Base-by-base conservation (phyloP, 2,797 vertebrate genomes). In the Cottoperca gobio region DNA sequence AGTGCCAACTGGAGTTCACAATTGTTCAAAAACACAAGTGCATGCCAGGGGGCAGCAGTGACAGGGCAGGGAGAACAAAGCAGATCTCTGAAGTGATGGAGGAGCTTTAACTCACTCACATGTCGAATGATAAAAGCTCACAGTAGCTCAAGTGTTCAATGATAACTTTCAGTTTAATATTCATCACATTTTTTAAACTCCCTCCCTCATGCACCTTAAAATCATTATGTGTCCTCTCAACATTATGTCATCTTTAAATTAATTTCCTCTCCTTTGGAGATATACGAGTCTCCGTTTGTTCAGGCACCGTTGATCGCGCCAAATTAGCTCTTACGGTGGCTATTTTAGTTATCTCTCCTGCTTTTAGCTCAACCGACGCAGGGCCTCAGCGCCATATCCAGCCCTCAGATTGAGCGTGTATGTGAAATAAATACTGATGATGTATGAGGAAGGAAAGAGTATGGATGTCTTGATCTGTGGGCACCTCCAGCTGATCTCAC, bases 321-420 rank as follows among this genome's bases (percentile, higher is more conserved):
- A 77, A 88, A 89, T 89, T 55, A 87, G 71, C 85, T 83, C 70
- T 39, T n/a, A 70, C 19, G 8, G 42, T 21, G 2, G 75, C 60
- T 88, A 72, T 85, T 89, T 81, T 58, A 81, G 70, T 81, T 80
- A 68, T 79, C 63, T 73, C 84, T 73, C 46, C 76, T 52, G 70
- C 82, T 88, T 74, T 82, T 50, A 78, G 78, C 70, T 76, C 55
- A 9, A 63, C 79, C 40, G 85, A 79, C 73, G 46, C 5, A 16
- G 70, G 79, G 66, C 54, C 26, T 42, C 66, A 77, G 52, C 70
- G 73, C 61, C 64, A 45, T 1, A n/a, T 40, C 52, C 68, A 60
- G 58, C 61, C 28, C 63, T 58, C 59, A 69, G 63, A 61, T 11
- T 40, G 65, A 85, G 73, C 24, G 1, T 3, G 54, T 55, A 75